A percentile compares a stretch with the other conserved stretches of the same genome.
Conservation (phyloP, 2,888 invertebrate genomes). For the Crematogaster levior region DNA sequence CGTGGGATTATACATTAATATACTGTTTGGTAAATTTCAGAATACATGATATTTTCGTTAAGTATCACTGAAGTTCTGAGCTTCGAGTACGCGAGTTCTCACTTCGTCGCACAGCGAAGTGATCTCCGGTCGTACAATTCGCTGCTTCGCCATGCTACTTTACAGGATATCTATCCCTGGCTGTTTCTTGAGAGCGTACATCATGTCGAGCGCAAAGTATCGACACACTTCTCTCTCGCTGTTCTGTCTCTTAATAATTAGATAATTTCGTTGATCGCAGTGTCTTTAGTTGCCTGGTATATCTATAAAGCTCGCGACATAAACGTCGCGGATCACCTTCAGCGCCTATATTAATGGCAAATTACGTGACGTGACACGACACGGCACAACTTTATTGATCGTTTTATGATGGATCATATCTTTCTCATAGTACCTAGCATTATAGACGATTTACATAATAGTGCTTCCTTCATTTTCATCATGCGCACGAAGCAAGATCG, state of each 20-base stretch:
- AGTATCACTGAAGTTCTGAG: neutral
- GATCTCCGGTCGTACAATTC: slow-evolving; percentile 47
- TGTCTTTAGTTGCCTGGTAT: slow-evolving; percentile 74
- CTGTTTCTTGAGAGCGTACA: slow-evolving; percentile 31
- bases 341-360: slow-evolving; percentile 10
- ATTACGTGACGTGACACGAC: slow-evolving; percentile 22
- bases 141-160: slow-evolving; percentile 56
- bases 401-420: slow-evolving; percentile 67
- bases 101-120: slow-evolving; percentile 16
- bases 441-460: slow-evolving; percentile 54
- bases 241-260: slow-evolving; percentile 46
- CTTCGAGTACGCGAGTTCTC: slow-evolving; percentile 21
- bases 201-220: slow-evolving; percentile 41
- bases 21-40: slow-evolving; percentile 10
- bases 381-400: slow-evolving; percentile 37
- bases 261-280: slow-evolving; percentile 65
- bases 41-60: slow-evolving; percentile 17
- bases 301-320: slow-evolving; percentile 51
- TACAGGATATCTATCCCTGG: slow-evolving; percentile 32
- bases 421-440: slow-evolving; percentile 51
- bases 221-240: slow-evolving; percentile 41
- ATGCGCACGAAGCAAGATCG: slow-evolving; percentile 58
- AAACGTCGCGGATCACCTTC: slow-evolving; percentile 39
- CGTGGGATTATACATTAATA: slow-evolving; percentile 1
- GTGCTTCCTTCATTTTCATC: slow-evolving; percentile 61